A percentile compares a stretch with the other conserved stretches of the same genome.
These are phyloP conservation scores for Gymnobelideus leadbeateri DNA, from an alignment of 2,113 vertebrate genomes.

Conservation along the genomic window DNA sequence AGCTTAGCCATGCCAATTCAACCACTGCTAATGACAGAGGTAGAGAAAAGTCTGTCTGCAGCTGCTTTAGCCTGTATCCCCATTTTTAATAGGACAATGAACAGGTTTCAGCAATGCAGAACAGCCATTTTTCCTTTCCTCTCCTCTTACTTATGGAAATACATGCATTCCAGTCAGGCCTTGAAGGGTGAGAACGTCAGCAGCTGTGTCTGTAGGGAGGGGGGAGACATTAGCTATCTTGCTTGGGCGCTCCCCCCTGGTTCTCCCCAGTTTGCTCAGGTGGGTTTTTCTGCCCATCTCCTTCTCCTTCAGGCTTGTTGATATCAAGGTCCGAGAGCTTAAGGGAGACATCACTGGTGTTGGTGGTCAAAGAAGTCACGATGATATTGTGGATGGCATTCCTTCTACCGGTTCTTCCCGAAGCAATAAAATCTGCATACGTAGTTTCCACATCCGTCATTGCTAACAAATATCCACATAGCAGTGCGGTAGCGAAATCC, in stretches of 20 bases:
- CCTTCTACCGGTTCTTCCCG: slow-evolving; percentile 95
- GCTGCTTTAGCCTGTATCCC: slow-evolving; percentile 78
- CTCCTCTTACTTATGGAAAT: slow-evolving; percentile 77
- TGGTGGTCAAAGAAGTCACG: slow-evolving; percentile 86
- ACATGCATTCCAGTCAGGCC: slow-evolving; percentile 77
- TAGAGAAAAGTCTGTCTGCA: slow-evolving; percentile 85
- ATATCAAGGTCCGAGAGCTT: slow-evolving; percentile 94
- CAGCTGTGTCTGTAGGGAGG: slow-evolving; percentile 77
- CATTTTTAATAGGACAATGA: slow-evolving; percentile 75
- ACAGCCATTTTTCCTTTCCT: slow-evolving; percentile 80
- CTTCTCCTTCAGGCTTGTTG: slow-evolving; percentile 91
- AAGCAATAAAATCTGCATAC: slow-evolving; percentile 98
- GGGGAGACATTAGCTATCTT: slow-evolving; percentile 85
- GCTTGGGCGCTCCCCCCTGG: slow-evolving; percentile 87
- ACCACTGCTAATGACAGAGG: slow-evolving; percentile 88
- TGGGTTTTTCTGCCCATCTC: slow-evolving; percentile 86
- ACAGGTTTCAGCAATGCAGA: slow-evolving; percentile 79
- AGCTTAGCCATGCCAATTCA: slow-evolving; percentile 82
- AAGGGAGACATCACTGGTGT: slow-evolving; percentile 90
- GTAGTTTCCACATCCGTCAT: slow-evolving; percentile 99
- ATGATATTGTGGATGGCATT: slow-evolving; percentile 97
- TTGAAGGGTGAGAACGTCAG: slow-evolving; percentile 76
- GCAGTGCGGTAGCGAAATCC: slow-evolving; percentile 83
- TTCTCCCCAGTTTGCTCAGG: slow-evolving; percentile 86
- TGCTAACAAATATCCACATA: slow-evolving; percentile 97